These are phyloP conservation scores for Theretra japonica DNA, from an alignment of 2,888 invertebrate species.

Conservation along the genomic window DNA sequence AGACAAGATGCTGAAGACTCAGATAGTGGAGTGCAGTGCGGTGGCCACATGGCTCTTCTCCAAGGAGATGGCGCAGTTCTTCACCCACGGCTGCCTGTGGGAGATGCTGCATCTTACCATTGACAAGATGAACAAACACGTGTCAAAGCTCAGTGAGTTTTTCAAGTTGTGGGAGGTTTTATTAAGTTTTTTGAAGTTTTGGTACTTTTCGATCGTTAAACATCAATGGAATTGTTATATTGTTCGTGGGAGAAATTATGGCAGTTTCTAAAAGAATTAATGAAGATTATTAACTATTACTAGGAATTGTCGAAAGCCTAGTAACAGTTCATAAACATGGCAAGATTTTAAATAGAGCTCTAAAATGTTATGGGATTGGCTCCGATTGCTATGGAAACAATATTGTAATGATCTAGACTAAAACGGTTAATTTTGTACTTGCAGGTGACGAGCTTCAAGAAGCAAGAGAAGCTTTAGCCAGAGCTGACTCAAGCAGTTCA, in stretches of 20 bases:
- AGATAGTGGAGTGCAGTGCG: constrained; percentile 97
- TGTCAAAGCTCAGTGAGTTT: constrained; percentile 89
- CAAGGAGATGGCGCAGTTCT: constrained; percentile 93
- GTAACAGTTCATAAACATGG: no score
- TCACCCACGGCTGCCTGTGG: constrained; percentile 98
- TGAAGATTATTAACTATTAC: no score
- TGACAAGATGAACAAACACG: constrained; percentile 98
- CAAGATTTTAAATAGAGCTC: no score
- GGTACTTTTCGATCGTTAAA: background rate
- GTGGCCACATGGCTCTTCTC: constrained; percentile 99
- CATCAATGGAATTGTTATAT: no score
- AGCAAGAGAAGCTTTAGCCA: constrained; percentile 93
- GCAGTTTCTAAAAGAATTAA: no score
- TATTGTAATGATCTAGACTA: no score
- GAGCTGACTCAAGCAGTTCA: constrained; percentile 92
- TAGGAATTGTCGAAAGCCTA: no score
- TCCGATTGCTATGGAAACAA: no score
- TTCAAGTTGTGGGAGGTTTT: background rate
- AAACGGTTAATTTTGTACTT: background rate
- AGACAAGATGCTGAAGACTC: constrained; percentile 98
- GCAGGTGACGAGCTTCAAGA: constrained; percentile 91
- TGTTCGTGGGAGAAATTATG: no score
- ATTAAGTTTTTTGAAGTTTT: background rate
- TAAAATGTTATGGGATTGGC: no score
- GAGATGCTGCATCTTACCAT: constrained; percentile 98